phyloP scores from a whole-genome alignment of 2,113 vertebrate species.

The Misgurnus mizolepis region DNA sequence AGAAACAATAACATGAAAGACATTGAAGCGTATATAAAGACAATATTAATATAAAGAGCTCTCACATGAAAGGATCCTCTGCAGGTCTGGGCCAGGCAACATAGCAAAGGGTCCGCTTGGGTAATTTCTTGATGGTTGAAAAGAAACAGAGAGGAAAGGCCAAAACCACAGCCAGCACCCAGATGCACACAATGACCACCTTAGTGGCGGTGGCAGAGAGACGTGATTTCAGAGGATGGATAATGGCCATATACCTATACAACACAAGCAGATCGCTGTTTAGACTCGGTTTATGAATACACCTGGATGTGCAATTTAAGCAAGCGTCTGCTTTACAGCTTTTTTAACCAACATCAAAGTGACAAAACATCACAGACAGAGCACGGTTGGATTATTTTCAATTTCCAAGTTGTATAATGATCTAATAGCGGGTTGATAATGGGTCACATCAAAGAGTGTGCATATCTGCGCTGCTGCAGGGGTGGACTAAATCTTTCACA shows the following conservation, averaged over 20 bases:
- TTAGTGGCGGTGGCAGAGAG: conserved; percentile 91
- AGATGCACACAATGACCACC: conserved; percentile 89
- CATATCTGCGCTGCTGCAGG: background rate
- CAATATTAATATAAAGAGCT: background rate
- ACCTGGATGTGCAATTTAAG: no score
- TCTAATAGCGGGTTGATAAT: conserved; percentile 18
- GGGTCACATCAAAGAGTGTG: background rate
- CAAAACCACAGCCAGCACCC: conserved; percentile 90
- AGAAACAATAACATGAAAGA: no score
- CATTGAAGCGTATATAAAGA: no score
- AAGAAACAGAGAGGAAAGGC: conserved; percentile 95
- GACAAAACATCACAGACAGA: conserved; percentile 15
- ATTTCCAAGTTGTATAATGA: conserved; percentile 14
- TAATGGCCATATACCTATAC: conserved; percentile 95
- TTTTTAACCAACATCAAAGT: background rate
- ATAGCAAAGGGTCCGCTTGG: conserved; percentile 86
- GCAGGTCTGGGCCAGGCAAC: conserved; percentile 87
- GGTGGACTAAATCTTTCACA: background rate
- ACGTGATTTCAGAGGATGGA: conserved; percentile 93
- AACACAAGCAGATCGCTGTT: conserved; percentile 9
- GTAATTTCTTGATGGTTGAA: conserved; percentile 83
- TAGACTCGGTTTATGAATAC: background rate
- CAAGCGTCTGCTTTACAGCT: background rate
- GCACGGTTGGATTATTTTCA: background rate
- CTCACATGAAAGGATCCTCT: conserved; percentile 91